Evolutionary conservation across 2,888 invertebrate species (phyloP).

Genomic region (Conomelus anceps): DNA sequence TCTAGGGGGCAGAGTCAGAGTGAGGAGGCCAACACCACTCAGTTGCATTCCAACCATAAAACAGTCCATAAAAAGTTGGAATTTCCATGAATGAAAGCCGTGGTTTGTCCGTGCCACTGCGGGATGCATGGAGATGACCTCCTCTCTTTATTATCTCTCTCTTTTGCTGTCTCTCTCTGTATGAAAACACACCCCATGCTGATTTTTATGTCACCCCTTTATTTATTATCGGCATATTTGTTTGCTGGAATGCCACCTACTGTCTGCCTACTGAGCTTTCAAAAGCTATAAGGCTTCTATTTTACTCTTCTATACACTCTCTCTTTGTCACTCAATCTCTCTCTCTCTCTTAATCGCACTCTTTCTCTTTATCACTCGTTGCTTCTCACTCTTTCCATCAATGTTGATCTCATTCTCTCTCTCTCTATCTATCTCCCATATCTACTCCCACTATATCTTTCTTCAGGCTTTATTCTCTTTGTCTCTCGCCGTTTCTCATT

Average conservation of each 20-base stretch:
- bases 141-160: background rate
- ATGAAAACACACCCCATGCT: background rate
- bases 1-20: background rate
- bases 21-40: background rate
- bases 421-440: too few species aligned
- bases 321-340: background rate
- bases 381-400: too few species aligned
- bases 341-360: background rate
- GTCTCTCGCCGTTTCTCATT: too few species aligned
- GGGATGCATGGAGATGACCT: background rate
- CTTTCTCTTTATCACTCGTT: too few species aligned
- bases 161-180: background rate
- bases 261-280: background rate
- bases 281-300: too few species aligned
- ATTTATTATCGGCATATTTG: constrained; percentile 10
- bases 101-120: background rate
- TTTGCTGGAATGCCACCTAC: background rate
- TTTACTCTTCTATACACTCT: background rate
- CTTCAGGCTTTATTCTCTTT: too few species aligned
- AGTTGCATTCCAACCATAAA: background rate
- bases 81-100: background rate
- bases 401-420: too few species aligned
- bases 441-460: too few species aligned
- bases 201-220: constrained; percentile 7
- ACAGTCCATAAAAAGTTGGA: background rate